Conservation (phyloP, 1,140 invertebrate genomes). For the Solenopsis invicta region DNA sequence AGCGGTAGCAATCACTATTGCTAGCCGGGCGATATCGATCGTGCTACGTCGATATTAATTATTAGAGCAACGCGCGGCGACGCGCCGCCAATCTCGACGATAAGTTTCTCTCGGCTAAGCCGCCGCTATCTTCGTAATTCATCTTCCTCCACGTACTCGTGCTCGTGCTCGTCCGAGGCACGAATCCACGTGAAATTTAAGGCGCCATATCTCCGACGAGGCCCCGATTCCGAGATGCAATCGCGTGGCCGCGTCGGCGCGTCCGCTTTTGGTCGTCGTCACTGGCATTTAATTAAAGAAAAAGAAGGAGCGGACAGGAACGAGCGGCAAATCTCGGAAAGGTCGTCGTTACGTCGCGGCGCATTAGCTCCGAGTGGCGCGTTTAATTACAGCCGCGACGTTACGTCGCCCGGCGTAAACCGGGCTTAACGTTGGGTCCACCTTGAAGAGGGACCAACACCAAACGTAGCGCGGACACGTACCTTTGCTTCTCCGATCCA, state of each 20-base stretch:
- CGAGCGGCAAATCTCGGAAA: constrained; percentile 60
- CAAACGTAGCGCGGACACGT: background rate
- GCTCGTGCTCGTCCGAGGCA: constrained; percentile 31
- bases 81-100: constrained; percentile 42
- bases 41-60: constrained; percentile 51
- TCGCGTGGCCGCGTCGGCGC: constrained; percentile 38
- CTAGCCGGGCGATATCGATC: constrained; percentile 53
- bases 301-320: constrained; percentile 29
- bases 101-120: constrained; percentile 30
- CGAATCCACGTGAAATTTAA: constrained; percentile 62
- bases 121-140: constrained; percentile 54
- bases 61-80: constrained; percentile 48
- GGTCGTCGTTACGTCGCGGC: constrained; percentile 55
- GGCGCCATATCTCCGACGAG: constrained; percentile 56
- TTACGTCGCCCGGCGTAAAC: constrained; percentile 66
- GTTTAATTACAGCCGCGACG: constrained; percentile 68
- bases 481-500: background rate
- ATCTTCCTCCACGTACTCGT: constrained; percentile 25
- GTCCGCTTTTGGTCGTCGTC: constrained; percentile 53
- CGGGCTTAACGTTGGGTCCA: constrained; percentile 61
- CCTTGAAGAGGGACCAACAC: background rate
- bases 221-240: constrained; percentile 55
- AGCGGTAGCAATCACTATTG: constrained; percentile 56
- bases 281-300: constrained; percentile 68
- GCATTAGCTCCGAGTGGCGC: constrained; percentile 67